Percentiles rank a stretch among this genome's conserved stretches.
Evolutionary conservation across 2,797 vertebrate genomes (phyloP).

Genomic region (Bradypodion ventrale): DNA sequence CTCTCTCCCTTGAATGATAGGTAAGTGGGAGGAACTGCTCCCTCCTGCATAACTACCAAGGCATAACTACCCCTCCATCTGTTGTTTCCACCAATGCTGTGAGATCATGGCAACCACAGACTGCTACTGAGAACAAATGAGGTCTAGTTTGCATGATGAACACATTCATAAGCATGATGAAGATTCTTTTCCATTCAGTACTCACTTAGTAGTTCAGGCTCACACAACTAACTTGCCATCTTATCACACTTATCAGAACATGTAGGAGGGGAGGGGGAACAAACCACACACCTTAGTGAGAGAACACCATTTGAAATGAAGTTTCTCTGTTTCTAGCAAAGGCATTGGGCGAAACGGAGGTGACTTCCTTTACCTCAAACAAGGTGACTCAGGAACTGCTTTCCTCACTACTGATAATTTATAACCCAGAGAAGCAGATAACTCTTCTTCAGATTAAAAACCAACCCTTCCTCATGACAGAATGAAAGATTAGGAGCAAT

Average conservation of each 20-base stretch:
- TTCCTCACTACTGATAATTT: constrained; percentile 64
- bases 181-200: neutral
- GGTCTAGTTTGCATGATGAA: neutral
- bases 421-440: constrained; percentile 21
- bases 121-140: neutral
- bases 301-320: constrained; percentile 51
- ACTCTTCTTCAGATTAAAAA: constrained; percentile 18
- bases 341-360: neutral
- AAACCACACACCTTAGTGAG: constrained; percentile 21
- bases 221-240: constrained; percentile 1
- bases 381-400: constrained; percentile 54
- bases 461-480: neutral
- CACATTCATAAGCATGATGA: neutral
- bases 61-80: neutral
- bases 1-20: too few relatives aligned
- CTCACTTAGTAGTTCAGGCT: neutral
- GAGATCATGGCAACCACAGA: neutral
- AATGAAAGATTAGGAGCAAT: constrained; percentile 21
- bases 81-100: neutral
- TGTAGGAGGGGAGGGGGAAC: constrained; percentile 12
- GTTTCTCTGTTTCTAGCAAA: constrained; percentile 3
- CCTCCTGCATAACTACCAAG: too few relatives aligned
- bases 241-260: neutral
- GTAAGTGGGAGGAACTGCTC: too few relatives aligned
- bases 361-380: neutral